Base-by-base conservation (phyloP, 2,113 vertebrate genomes). In the crab-eating macaque (Macaca fascicularis) region DNA sequence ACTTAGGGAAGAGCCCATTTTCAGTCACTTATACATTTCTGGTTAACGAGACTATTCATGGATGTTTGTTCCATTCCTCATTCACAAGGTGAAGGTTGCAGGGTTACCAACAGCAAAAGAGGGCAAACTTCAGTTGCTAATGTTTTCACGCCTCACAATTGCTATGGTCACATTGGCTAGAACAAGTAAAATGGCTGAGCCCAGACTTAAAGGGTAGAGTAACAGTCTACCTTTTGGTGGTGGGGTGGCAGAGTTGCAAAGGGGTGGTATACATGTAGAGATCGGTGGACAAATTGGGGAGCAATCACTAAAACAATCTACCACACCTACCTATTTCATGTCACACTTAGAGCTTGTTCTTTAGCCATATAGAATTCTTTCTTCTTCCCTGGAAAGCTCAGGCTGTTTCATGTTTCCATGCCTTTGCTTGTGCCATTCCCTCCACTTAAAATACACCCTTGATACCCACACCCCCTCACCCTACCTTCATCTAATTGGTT, bases 11-110 rank as follows among this genome's bases (percentile, higher is more conserved):
- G 35, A 74, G 2, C 38, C 16, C 27, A 74, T 94, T 93, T 96
- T 96, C 76, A 93, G 0, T 92, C 88, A 83, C 55, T 40, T 0
- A 11, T 64, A 94, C 45, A 59, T 94, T 97, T 81, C 55, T 87
- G 69, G 38, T 79, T 96, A 86, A 92, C 43, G n/a, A 96, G n/a
- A 80, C 27, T 64, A 70, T 96, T 86, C 27, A 40, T 92, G 89
- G 2, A 19, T 94, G 80, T 80, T 87, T 84, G 30, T 94, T 90
- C 13, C 13, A 59, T 22, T 96, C 38, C 30, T 61, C 16, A 4
- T 95, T 94, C 55, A 72, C 16, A 30, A 25, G 80, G n/a, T 92
- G 23, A 45, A 9, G 32, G 17, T 55, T 92, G 20, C 17, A 78
- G 59, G 14, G 64, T 97, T 76, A 78, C 22, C 22, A 86, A 17